Conservation (phyloP, 2,113 vertebrate genomes). For the Camelus dromedarius region DNA sequence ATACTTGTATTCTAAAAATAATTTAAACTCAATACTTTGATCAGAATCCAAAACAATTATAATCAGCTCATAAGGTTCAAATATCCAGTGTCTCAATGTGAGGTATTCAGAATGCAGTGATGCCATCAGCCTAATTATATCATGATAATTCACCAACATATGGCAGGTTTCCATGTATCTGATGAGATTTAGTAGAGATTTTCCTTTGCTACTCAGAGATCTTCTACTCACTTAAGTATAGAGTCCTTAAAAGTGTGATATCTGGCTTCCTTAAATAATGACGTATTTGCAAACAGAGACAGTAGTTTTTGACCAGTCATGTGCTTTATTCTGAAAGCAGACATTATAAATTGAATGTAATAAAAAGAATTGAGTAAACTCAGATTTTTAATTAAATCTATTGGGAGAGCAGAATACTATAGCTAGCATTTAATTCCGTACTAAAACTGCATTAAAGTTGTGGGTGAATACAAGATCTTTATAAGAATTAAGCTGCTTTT, state of each 20-base stretch:
- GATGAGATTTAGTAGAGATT: background rate
- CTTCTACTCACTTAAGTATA: background rate
- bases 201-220: background rate
- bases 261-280: background rate
- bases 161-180: background rate
- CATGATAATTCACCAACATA: background rate
- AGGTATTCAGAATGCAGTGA: background rate
- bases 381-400: constrained; percentile 5
- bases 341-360: background rate
- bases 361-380: background rate
- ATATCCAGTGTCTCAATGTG: background rate
- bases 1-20: constrained; percentile 6
- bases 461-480: background rate
- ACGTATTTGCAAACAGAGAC: background rate
- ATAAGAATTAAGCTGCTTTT: constrained; percentile 51
- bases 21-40: background rate
- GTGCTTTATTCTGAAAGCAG: constrained; percentile 30
- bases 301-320: background rate
- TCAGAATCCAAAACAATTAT: constrained; percentile 17
- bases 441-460: background rate
- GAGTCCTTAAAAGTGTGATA: background rate
- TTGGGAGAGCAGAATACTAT: background rate
- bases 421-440: background rate
- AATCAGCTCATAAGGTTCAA: background rate
- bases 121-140: background rate